Conservation (phyloP, 2,113 vertebrate species). For the Anguilla japonica region DNA sequence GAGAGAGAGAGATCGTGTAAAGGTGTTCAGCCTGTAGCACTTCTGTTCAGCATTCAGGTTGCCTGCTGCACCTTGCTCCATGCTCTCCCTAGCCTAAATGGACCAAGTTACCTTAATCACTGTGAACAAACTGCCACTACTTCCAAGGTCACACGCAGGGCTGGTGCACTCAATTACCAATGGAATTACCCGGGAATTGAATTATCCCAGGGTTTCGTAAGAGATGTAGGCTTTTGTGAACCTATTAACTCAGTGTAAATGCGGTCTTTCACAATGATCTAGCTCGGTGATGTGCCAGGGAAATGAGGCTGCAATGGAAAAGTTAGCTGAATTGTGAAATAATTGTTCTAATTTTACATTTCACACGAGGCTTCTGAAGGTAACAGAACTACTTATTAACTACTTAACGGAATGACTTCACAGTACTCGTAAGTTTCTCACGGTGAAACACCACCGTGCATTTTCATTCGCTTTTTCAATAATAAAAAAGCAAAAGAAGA, state of each 20-base stretch:
- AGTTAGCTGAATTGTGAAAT: conserved; percentile 45
- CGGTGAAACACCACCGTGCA: background rate
- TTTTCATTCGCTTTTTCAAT: background rate
- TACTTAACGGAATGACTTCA: no score
- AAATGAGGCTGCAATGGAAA: conserved; percentile 34
- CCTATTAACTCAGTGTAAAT: conserved; percentile 38
- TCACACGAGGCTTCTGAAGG: conserved; percentile 31
- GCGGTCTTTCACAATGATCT: conserved; percentile 25
- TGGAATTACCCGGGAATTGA: conserved; percentile 31
- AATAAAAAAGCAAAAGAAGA: background rate
- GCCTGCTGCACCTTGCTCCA: background rate
- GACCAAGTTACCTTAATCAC: conserved; percentile 8
- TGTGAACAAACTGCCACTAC: conserved; percentile 9
- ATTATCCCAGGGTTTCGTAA: conserved; percentile 33
- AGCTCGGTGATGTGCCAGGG: conserved; percentile 24
- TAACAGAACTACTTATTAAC: conserved; percentile 28
- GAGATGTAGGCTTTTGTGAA: conserved; percentile 25
- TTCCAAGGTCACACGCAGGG: conserved; percentile 19
- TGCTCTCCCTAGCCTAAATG: background rate
- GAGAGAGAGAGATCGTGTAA: no score
- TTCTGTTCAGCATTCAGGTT: background rate
- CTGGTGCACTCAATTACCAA: conserved; percentile 33
- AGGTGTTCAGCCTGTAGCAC: background rate
- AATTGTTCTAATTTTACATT: conserved; percentile 46
- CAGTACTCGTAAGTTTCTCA: no score